A percentile compares a stretch with the other conserved stretches of the same genome.
These are phyloP conservation scores for Eristalis arbustorum DNA, from an alignment of 2,888 invertebrate species.

Conservation along the genomic window DNA sequence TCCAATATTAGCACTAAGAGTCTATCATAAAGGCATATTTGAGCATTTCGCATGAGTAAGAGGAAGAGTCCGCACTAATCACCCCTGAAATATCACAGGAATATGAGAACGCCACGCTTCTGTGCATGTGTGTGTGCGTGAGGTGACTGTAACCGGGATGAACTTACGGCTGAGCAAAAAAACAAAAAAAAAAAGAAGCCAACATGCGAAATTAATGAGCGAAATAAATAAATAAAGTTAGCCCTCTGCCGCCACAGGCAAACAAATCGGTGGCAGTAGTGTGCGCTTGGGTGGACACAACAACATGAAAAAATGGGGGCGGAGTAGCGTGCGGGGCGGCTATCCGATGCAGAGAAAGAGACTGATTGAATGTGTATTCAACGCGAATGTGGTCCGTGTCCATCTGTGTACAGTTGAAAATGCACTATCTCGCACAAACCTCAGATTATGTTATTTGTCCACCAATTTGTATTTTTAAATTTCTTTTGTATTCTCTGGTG, in stretches of 20 bases:
- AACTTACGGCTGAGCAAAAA: constrained; percentile 20
- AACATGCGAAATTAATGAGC: constrained; percentile 47
- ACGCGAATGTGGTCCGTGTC: constrained; percentile 18
- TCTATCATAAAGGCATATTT: constrained; percentile 21
- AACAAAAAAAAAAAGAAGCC: not conserved
- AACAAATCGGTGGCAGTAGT: constrained; percentile 20
- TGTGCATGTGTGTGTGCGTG: not conserved
- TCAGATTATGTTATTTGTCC: constrained; percentile 53
- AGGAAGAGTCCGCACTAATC: constrained; percentile 3
- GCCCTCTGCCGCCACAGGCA: constrained; percentile 12
- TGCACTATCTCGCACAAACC: constrained; percentile 9
- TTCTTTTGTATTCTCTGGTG: constrained; percentile 8
- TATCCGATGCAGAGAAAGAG: too few species aligned
- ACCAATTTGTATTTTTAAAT: constrained; percentile 29
- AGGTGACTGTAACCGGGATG: not conserved
- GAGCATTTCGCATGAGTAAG: not conserved
- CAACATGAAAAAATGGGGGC: too few species aligned
- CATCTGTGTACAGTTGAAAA: not conserved
- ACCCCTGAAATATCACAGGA: not conserved
- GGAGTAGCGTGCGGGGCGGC: too few species aligned
- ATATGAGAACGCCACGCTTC: too few species aligned
- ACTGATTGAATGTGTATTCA: constrained; percentile 31
- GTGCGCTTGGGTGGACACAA: not conserved
- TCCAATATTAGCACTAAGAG: constrained; percentile 23
- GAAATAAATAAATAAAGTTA: constrained; percentile 46